Evolutionary conservation across 2,797 vertebrate genomes (phyloP), one percentile per base, ranked within the genome.

Genomic region (Hippopotamyrus pictus): DNA sequence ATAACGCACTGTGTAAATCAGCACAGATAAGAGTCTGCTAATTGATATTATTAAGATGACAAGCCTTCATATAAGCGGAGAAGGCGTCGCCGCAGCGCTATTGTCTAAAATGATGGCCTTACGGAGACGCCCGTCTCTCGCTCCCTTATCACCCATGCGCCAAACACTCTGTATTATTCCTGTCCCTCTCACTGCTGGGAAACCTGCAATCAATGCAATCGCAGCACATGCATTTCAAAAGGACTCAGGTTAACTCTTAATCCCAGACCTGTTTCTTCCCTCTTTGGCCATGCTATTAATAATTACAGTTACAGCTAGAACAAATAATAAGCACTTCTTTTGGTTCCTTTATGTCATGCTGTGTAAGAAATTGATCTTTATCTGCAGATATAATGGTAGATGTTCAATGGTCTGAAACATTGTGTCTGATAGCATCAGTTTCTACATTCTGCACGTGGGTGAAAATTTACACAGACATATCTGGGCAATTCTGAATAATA

Each of bases 1-100:
- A 46, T 82, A 82, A 46, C 41, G 2, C 41, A 46, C 19, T 82
- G 37, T 82, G 76, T 82, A 82, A 82, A 82, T 82, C 41, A 1
- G 76, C 76, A n/a, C 48, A 85, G 83, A 85, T 85, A 85, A 50
- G 83, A 14, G 83, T 51, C 12, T 85, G 83, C 83, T 85, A 85
- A 85, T 85, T 85, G 83, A 85, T 85, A 51, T 85, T 22, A 50
- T 85, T 85, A 25, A 5, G 48, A 85, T 51, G 83, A 29, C 50
- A 51, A 85, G 48, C 46, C 9, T 22, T 9, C 48, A 14, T 17
- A 22, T 50, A 9, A 82, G 76, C 19, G 22, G 76, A n/a, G 7
- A 51, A 12, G 83, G 22, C 5, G 8, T 85, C 19, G 3, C 7
- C 29, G 1, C 76, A 19, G 2, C 0, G 1, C 8, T 46, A n/a